Base-by-base conservation (phyloP, 2,888 invertebrate genomes). In the Nomada hirtipes region DNA sequence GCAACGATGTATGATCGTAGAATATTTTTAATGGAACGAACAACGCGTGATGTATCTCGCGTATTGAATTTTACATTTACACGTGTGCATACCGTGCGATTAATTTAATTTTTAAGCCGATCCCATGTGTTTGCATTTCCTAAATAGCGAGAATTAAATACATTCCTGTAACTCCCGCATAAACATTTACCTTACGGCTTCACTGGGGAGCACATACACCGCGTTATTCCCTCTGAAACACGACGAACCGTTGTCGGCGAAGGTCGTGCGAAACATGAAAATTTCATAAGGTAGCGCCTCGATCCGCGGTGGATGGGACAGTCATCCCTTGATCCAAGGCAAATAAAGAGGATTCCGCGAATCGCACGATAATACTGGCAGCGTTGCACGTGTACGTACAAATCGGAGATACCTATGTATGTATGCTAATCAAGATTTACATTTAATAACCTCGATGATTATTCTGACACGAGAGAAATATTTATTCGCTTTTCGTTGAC, bases 231-330 rank as follows among this genome's bases (percentile, higher is more conserved):
- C 50, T 44, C 67, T 2, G 63, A 18, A n/a, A 67, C 57, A 20
- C 61, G 76, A 61, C 23, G 63, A 60, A 71, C 57, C 50, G 59
- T 68, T 59, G 55, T 57, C 65, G 61, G 11, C 42, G 20, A 77
- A 72, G 74, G 63, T 64, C 26, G 18, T 61, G 47, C 50, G 80
- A 65, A 79, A 75, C 64, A 83, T 85, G 87, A 86, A 87, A 86
- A 79, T 86, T 87, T 87, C 82, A 87, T 86, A 74, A 79, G 82
- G 61, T 47, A 82, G 70, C 65, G 47, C 74, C 63, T 20, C 72
- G 79, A 52, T n/a, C 2, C 29, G 42, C 50, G 52, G 18, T 52
- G 75, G 20, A 61, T n/a, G 59, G 53, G 44, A 42, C 42, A 69
- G 64, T 67, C 68, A 64, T 74, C 76, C 70, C 68, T 71, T 75